Evolutionary conservation across 2,888 invertebrate species (phyloP).

Genomic region (Strigamia transsilvanica): DNA sequence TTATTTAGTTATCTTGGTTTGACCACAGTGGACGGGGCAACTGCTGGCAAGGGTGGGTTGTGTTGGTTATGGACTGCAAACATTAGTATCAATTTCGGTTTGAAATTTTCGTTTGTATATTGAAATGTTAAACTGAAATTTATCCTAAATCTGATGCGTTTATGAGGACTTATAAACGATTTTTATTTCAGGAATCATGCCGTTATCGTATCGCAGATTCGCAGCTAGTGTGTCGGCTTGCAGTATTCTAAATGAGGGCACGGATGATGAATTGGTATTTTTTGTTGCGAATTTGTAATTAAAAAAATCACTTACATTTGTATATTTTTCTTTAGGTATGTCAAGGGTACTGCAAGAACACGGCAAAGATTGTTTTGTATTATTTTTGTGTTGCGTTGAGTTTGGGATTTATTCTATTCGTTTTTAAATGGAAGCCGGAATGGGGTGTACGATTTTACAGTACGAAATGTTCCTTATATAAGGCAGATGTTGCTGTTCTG

Average conservation of each 20-base stretch:
- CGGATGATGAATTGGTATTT: conserved; percentile 54
- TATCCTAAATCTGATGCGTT: too few species aligned
- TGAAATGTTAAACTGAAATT: too few species aligned
- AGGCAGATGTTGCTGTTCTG: conserved; percentile 51
- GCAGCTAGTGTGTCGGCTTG: conserved; percentile 20
- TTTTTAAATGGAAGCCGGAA: conserved; percentile 55
- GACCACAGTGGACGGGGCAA: too few species aligned
- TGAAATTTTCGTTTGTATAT: neutral
- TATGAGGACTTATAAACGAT: neutral
- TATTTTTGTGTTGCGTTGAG: conserved; percentile 49
- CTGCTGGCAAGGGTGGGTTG: too few species aligned
- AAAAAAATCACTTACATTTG: neutral
- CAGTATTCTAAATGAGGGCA: conserved; percentile 53
- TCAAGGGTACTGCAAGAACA: conserved; percentile 53
- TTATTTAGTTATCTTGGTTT: too few species aligned
- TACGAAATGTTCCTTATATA: conserved; percentile 46
- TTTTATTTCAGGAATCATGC: conserved; percentile 4
- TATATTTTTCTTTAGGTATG: conserved; percentile 52
- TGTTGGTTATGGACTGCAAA: too few species aligned
- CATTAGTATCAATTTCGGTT: neutral
- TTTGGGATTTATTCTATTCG: conserved; percentile 54
- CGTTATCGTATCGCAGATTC: conserved; percentile 36
- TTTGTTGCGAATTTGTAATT: neutral
- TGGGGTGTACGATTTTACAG: conserved; percentile 53
- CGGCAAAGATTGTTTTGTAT: conserved; percentile 46